Evolutionary conservation across 2,797 vertebrate species (phyloP).

Genomic region (Micropoecilia bifurca): DNA sequence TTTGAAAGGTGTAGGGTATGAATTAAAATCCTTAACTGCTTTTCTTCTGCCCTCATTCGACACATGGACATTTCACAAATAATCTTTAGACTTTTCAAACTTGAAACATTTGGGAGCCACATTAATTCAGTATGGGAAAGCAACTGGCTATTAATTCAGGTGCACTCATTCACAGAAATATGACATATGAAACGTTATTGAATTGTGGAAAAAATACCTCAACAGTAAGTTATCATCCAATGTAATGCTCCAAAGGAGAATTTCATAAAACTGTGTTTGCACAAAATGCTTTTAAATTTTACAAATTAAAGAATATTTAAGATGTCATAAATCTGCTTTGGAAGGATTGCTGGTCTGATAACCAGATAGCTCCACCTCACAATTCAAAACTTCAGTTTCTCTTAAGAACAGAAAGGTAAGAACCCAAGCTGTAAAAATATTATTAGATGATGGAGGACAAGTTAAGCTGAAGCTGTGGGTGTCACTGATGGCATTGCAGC

Average conservation of each 20-base stretch:
- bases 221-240: background rate
- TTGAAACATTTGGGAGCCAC: background rate
- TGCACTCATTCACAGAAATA: background rate
- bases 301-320: background rate
- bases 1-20: background rate
- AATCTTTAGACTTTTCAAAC: background rate
- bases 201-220: background rate
- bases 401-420: background rate
- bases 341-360: background rate
- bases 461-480: background rate
- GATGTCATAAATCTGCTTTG: background rate
- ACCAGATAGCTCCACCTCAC: background rate
- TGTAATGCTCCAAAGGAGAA: background rate
- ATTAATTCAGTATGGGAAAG: background rate
- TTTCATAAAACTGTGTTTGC: too few species aligned
- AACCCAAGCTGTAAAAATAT: background rate
- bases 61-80: background rate
- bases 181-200: background rate
- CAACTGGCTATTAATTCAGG: background rate
- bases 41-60: background rate
- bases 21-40: background rate
- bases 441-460: background rate
- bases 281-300: background rate
- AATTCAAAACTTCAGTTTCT: background rate
- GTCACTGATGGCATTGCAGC: background rate